Evolutionary conservation across 2,888 invertebrate species (phyloP).

Genomic region (Lasioglossum calceatum): DNA sequence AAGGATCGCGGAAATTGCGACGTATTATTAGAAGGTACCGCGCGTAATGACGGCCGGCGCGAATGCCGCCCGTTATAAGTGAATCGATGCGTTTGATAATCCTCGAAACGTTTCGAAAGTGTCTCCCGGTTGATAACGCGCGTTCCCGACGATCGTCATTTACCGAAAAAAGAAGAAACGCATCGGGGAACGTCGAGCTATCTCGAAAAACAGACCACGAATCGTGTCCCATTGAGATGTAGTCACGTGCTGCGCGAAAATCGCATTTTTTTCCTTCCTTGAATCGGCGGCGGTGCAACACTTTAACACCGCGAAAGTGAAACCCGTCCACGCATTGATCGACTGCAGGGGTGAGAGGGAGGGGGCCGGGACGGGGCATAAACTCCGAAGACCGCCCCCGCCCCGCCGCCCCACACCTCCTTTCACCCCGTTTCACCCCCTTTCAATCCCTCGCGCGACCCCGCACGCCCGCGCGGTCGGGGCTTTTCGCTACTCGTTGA

Average conservation of each 20-base stretch:
- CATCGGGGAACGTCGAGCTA: not conserved
- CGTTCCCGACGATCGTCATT: not conserved
- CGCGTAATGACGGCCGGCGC: slow-evolving; percentile 27
- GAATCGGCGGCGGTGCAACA: slow-evolving; percentile 78
- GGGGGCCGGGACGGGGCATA: slow-evolving; percentile 83
- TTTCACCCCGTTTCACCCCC: slow-evolving; percentile 18
- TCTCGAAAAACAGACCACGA: not conserved
- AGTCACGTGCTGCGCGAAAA: slow-evolving; percentile 33
- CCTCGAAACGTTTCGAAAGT: slow-evolving; percentile 25
- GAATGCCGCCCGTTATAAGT: slow-evolving; percentile 44
- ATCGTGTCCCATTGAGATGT: not conserved
- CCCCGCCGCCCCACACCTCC: not conserved
- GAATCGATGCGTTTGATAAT: slow-evolving; percentile 60
- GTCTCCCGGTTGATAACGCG: not conserved
- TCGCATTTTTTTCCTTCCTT: slow-evolving; percentile 41
- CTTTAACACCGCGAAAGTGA: slow-evolving; percentile 84
- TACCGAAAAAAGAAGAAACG: not conserved
- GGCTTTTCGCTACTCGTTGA: slow-evolving; percentile 71
- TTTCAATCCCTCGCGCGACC: slow-evolving; percentile 57
- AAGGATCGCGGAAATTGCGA: slow-evolving; percentile 26
- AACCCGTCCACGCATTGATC: slow-evolving; percentile 84
- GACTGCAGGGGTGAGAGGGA: slow-evolving; percentile 82
- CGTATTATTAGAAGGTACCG: slow-evolving; percentile 39
- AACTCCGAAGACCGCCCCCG: slow-evolving; percentile 77
- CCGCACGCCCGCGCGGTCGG: slow-evolving; percentile 59